These are phyloP conservation scores for Peromyscus polionotus DNA, from an alignment of 2,113 vertebrate genomes.

Conservation along the genomic window DNA sequence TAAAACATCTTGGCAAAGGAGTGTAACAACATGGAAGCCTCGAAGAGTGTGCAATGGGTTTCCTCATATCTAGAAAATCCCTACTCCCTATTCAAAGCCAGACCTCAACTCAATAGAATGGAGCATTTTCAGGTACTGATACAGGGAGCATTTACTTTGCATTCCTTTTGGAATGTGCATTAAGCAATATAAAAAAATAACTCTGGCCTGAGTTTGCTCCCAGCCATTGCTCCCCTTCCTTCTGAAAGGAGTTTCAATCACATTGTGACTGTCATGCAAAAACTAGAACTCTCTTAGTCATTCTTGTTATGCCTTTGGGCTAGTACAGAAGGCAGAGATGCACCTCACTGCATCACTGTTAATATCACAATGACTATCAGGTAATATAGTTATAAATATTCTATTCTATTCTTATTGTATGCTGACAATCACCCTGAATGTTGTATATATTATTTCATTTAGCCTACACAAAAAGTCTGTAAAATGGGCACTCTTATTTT, in stretches of 20 bases:
- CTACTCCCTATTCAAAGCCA: neutral
- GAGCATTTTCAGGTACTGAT: neutral
- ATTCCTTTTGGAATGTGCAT: constrained; percentile 15
- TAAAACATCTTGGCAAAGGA: neutral
- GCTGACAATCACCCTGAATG: neutral
- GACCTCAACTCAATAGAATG: constrained; percentile 21
- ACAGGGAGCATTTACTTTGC: neutral
- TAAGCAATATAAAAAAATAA: constrained; percentile 51
- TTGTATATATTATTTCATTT: neutral
- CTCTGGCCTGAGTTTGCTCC: neutral
- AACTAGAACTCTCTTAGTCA: neutral
- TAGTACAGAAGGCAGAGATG: neutral
- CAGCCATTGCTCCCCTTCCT: neutral
- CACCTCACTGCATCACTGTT: neutral
- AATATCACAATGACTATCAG: neutral
- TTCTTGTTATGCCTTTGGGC: neutral
- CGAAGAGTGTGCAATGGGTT: neutral
- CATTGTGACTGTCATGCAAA: neutral
- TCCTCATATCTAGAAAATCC: neutral
- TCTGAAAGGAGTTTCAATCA: constrained; percentile 23
- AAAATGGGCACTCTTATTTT: neutral
- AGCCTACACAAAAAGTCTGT: neutral
- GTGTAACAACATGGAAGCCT: neutral
- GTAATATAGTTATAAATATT: neutral
- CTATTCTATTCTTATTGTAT: neutral